Conservation (phyloP, 2,888 invertebrate genomes). For the Spodoptera littoralis region DNA sequence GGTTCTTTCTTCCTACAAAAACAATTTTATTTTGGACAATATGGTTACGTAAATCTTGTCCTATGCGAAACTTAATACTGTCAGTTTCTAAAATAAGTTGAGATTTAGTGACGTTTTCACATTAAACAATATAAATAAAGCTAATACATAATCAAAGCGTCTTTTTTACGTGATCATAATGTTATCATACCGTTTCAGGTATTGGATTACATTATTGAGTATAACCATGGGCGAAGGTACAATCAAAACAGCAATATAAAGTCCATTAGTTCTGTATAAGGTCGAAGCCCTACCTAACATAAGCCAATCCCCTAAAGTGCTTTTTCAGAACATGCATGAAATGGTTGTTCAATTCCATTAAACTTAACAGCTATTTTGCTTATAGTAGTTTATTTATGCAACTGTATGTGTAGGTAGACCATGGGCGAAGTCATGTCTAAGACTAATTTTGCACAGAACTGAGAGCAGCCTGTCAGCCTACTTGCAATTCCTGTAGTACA, state of each 20-base stretch:
- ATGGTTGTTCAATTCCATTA: constrained; percentile 68
- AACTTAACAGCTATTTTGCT: constrained; percentile 52
- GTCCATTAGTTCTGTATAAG: constrained; percentile 54
- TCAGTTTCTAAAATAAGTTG: no score
- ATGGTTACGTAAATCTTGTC: no score
- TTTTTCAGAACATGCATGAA: constrained; percentile 58
- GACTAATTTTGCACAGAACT: constrained; percentile 30
- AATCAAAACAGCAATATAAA: constrained; percentile 12
- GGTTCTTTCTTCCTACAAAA: no score
- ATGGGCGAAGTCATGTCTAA: constrained; percentile 27
- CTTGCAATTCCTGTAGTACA: constrained; percentile 10
- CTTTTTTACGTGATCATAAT: constrained; percentile 10
- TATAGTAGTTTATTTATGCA: constrained; percentile 30
- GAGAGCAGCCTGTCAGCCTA: constrained; percentile 10
- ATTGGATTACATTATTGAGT: background rate
- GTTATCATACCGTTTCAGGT: constrained; percentile 4
- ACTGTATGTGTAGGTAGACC: constrained; percentile 23
- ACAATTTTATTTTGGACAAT: no score
- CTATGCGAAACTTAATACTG: no score
- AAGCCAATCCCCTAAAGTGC: constrained; percentile 71
- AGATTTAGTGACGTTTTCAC: no score
- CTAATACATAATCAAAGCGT: background rate
- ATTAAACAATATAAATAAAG: no score
- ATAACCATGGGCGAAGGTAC: background rate
- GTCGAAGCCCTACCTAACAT: constrained; percentile 58